Conservation (phyloP, 2,888 invertebrate genomes). For the Drosophila trichaetosa region DNA sequence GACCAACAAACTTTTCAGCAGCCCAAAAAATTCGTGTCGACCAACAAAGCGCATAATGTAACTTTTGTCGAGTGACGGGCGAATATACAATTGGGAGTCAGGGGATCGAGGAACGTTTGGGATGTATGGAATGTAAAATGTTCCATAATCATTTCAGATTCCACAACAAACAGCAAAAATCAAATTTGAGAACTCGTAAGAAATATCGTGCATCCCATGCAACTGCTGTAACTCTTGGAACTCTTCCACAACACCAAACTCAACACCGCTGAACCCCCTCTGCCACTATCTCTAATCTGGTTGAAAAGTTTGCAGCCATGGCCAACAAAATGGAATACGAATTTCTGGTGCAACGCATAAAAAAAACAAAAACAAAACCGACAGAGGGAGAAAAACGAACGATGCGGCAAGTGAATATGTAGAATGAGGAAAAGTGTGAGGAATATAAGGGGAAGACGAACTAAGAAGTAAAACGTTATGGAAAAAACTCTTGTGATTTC, state of each 20-base stretch:
- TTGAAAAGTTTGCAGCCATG: constrained; percentile 63
- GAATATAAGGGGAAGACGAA: constrained; percentile 1
- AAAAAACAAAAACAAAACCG: constrained; percentile 40
- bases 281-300: constrained; percentile 27
- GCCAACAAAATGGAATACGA: constrained; percentile 69
- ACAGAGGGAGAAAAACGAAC: constrained; percentile 2
- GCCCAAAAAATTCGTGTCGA: constrained; percentile 61
- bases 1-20: constrained; percentile 47
- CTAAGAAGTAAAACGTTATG: constrained; percentile 16
- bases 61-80: constrained; percentile 34
- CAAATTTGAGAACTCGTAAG: constrained; percentile 75
- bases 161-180: constrained; percentile 76
- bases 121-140: constrained; percentile 8
- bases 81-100: neutral
- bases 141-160: constrained; percentile 74
- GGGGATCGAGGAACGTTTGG: neutral
- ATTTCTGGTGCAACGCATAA: constrained; percentile 66
- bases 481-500: constrained; percentile 71
- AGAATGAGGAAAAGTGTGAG: constrained; percentile 25
- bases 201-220: constrained; percentile 61
- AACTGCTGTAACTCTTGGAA: constrained; percentile 37
- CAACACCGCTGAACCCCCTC: neutral
- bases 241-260: constrained; percentile 12
- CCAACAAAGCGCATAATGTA: constrained; percentile 73
- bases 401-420: constrained; percentile 37